phyloP scores from a whole-genome alignment of 53 echinoderm and acorn worm genomes.

The Stichopus horrens region DNA sequence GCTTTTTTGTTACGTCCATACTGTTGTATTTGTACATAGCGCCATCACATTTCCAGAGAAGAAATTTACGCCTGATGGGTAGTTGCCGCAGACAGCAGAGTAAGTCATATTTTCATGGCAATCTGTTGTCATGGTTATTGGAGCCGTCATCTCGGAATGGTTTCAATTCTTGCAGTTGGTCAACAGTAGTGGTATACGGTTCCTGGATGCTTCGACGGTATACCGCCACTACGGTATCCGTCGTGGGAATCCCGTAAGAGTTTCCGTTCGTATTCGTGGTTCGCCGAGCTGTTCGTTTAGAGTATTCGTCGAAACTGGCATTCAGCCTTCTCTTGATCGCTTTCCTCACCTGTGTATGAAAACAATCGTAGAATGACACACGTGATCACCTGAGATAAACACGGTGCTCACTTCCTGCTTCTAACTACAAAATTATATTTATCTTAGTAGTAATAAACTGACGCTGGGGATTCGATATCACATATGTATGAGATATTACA shows the following conservation, averaged over 20 bases:
- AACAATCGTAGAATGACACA: too few species aligned
- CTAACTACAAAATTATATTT: too few species aligned
- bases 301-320: slow-evolving; percentile 79
- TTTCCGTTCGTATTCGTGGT: slow-evolving; percentile 68
- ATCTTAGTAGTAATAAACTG: too few species aligned
- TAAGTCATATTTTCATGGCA: not conserved
- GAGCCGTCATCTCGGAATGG: slow-evolving; percentile 63
- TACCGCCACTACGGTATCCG: slow-evolving; percentile 86
- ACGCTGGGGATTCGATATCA: too few species aligned
- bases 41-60: too few species aligned
- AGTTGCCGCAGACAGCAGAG: too few species aligned
- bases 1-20: too few species aligned
- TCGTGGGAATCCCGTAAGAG: slow-evolving; percentile 88
- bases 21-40: too few species aligned
- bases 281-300: slow-evolving; percentile 68
- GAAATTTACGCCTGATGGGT: too few species aligned
- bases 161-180: slow-evolving; percentile 78
- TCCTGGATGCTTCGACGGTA: slow-evolving; percentile 72
- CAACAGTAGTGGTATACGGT: slow-evolving; percentile 61
- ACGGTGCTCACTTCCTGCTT: too few species aligned
- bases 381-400: too few species aligned
- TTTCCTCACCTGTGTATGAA: slow-evolving; percentile 67
- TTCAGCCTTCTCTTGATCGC: slow-evolving; percentile 64
- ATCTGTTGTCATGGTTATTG: slow-evolving; percentile 31
- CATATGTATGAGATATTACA: too few species aligned